Percentiles rank a stretch among this genome's conserved stretches.
Conservation (phyloP, 1,140 invertebrate species). For the Lasioglossum baleicum region DNA sequence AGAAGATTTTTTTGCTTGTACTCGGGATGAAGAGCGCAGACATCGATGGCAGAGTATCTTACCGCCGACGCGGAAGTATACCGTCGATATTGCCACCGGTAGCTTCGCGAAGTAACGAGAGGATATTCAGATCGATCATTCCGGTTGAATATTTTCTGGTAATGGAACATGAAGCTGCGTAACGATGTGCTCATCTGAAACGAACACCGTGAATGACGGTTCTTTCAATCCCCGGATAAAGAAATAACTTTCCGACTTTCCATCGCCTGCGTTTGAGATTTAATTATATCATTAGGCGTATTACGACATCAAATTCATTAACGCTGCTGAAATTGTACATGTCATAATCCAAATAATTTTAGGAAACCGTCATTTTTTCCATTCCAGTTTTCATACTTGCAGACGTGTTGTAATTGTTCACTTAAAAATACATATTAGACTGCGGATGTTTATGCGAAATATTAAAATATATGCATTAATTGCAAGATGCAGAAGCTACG, state of each 20-base stretch:
- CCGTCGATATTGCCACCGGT: conserved; percentile 13
- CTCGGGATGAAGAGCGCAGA: conserved; percentile 15
- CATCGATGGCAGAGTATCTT: conserved; percentile 9
- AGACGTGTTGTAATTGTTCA: too few relatives aligned
- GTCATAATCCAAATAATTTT: too few relatives aligned
- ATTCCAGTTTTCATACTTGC: too few relatives aligned
- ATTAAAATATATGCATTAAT: too few relatives aligned
- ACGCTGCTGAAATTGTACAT: too few relatives aligned
- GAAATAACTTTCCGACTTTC: neutral
- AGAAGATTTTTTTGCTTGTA: neutral
- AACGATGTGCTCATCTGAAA: conserved; percentile 23
- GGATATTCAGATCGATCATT: conserved; percentile 43
- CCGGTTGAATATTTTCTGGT: conserved; percentile 47
- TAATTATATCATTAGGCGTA: neutral
- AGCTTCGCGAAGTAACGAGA: conserved; percentile 28
- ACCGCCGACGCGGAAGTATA: conserved; percentile 23
- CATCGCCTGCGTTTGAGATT: neutral
- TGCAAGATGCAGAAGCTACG: too few relatives aligned
- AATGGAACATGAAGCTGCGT: conserved; percentile 36
- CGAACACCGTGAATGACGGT: conserved; percentile 11
- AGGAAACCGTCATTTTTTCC: too few relatives aligned
- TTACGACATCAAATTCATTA: neutral
- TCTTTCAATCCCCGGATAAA: neutral
- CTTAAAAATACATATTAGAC: too few relatives aligned
- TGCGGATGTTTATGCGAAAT: too few relatives aligned